Evolutionary conservation across 2,888 invertebrate genomes (phyloP), one percentile per base, ranked within the genome.

Genomic region (Thelaira solivaga): DNA sequence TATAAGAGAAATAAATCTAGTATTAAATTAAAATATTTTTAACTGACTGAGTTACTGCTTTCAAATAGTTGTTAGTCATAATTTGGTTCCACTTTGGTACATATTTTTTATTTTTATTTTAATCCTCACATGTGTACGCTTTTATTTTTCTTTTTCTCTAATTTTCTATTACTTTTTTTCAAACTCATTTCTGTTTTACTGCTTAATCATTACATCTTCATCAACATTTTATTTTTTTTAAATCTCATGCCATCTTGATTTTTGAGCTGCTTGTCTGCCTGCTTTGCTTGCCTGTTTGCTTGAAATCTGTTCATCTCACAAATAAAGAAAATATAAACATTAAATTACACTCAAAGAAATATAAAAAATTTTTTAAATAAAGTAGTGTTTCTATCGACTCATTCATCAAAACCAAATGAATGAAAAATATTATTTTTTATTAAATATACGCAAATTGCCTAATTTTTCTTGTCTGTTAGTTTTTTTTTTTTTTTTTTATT

Each of bases 271-370:
- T 84, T 84, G 84, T 72, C 83, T 85, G 85, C 77, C 80, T 80
- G 80, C 81, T 84, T 84, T 85, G 85, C 85, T 84, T 85, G 86
- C 84, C 86, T 86, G 86, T 86, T 84, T 85, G 85, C 85, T 84
- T 84, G 61, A 73, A 73, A 80, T 84, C 85, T 85, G 86, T 82
- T 85, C 82, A 71, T 79, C 69, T 67, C 53, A 81, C 77, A 55
- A 77, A 79, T 55, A 74, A 69, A 62, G 69, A 49, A 10, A 43
- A 67, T n/a, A n/a, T n/a, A n/a, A n/a, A n/a, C n/a, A n/a, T n/a
- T n/a, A n/a, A n/a, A n/a, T n/a, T n/a, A n/a, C n/a, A n/a, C n/a
- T n/a, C n/a, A 51, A 57, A 82, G 47, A 64, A 10, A 67, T 67
- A 49, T 8, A 11, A 53, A 79, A 53, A 47, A 57, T 20, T 62